phyloP scores from a whole-genome alignment of 2,797 vertebrate species.

The Lepus oiostolus region DNA sequence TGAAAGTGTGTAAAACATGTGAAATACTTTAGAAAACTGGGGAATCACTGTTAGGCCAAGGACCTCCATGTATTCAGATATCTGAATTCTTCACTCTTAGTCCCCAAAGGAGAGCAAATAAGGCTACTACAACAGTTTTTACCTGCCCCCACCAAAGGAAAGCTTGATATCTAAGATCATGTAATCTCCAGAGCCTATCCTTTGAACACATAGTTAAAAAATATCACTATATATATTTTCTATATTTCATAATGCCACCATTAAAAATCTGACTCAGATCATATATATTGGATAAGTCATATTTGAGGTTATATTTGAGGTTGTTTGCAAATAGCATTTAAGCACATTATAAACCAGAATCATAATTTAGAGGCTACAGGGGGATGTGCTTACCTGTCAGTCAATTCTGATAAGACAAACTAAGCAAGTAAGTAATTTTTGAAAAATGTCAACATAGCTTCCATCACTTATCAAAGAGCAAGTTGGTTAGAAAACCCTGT shows the following conservation, averaged over 20 bases:
- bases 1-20: background rate
- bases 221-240: background rate
- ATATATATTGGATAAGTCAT: background rate
- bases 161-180: no score
- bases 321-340: background rate
- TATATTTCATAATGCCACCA: no score
- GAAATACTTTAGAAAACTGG: background rate
- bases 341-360: background rate
- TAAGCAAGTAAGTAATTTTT: slow-evolving; percentile 39
- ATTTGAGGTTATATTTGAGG: background rate
- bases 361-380: background rate
- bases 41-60: background rate
- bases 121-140: background rate
- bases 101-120: background rate
- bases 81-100: fast-evolving
- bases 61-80: background rate
- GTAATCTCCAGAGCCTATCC: background rate
- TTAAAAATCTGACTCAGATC: no score
- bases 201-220: slow-evolving; percentile 7
- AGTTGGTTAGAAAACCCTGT: background rate
- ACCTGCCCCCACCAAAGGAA: no score
- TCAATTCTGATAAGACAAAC: background rate
- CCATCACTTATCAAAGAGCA: background rate
- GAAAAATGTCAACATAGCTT: background rate
- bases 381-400: background rate